Percentiles rank a stretch among this genome's conserved stretches.
phyloP scores from a whole-genome alignment of 2,888 invertebrate species.

The Lasioglossum zephyrum region DNA sequence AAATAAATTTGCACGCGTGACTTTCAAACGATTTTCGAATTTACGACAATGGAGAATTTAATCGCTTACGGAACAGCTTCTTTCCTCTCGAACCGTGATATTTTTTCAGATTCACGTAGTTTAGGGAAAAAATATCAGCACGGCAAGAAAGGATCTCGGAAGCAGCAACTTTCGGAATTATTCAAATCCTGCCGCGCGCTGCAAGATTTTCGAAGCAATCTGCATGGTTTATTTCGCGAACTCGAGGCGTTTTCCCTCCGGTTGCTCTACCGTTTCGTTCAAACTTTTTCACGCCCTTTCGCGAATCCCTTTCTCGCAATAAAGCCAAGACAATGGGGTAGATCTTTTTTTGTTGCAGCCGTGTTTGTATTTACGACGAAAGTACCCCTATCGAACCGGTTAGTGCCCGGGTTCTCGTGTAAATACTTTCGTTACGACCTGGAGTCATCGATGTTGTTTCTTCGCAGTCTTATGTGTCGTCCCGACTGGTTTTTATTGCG shows the following conservation, averaged over 20 bases:
- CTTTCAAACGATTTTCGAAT: background rate
- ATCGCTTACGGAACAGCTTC: background rate
- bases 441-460: background rate
- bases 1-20: background rate
- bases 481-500: background rate
- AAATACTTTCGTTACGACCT: constrained; percentile 2
- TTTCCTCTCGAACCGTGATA: background rate
- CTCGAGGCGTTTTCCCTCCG: background rate
- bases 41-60: background rate
- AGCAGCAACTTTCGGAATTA: background rate
- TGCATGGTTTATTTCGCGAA: background rate
- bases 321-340: constrained; percentile 4
- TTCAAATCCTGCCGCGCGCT: background rate
- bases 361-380: background rate
- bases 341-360: background rate
- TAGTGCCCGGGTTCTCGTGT: background rate
- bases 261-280: background rate
- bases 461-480: background rate
- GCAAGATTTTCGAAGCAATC: background rate
- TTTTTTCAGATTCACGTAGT: background rate
- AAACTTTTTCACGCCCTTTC: constrained; percentile 9
- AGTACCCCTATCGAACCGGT: background rate
- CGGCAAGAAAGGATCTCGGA: background rate
- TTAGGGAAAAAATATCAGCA: background rate
- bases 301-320: constrained; percentile 5